A percentile compares a stretch with the other conserved stretches of the same genome.
Evolutionary conservation across 1,140 invertebrate species (phyloP).

Genomic region (Anoplophora glabripennis): DNA sequence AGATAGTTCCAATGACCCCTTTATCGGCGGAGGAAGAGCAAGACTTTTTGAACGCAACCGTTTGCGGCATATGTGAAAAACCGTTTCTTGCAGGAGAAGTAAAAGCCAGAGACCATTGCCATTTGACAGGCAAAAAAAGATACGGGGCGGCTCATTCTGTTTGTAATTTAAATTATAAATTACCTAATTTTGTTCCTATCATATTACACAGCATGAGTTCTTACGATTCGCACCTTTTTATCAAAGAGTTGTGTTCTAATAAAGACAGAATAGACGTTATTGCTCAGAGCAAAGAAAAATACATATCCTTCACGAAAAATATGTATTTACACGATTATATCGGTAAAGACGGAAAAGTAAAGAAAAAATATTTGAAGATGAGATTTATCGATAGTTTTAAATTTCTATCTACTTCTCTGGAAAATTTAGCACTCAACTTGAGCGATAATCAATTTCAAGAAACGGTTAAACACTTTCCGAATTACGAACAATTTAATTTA

Average conservation of each 20-base stretch:
- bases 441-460: neutral
- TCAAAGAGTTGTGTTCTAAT: conserved; percentile 36
- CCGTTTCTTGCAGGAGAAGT: conserved; percentile 19
- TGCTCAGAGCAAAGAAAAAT: conserved; percentile 45
- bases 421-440: conserved; percentile 16
- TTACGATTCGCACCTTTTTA: conserved; percentile 30
- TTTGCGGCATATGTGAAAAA: conserved; percentile 24
- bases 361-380: conserved; percentile 26
- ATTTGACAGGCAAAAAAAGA: conserved; percentile 37
- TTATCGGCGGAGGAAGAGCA: no score
- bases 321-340: conserved; percentile 22
- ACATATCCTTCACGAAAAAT: conserved; percentile 35
- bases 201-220: conserved; percentile 40
- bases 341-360: conserved; percentile 3
- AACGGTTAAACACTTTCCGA: conserved; percentile 32
- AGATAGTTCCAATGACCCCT: no score
- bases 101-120: conserved; percentile 39
- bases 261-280: conserved; percentile 41
- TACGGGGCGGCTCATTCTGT: conserved; percentile 34
- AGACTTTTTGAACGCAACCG: no score
- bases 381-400: conserved; percentile 42
- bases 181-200: conserved; percentile 39
- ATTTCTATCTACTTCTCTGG: conserved; percentile 36
- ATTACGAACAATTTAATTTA: conserved; percentile 40
- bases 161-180: conserved; percentile 44